Conservation (phyloP, 2,113 vertebrate genomes). For the Arothron firmamentum region DNA sequence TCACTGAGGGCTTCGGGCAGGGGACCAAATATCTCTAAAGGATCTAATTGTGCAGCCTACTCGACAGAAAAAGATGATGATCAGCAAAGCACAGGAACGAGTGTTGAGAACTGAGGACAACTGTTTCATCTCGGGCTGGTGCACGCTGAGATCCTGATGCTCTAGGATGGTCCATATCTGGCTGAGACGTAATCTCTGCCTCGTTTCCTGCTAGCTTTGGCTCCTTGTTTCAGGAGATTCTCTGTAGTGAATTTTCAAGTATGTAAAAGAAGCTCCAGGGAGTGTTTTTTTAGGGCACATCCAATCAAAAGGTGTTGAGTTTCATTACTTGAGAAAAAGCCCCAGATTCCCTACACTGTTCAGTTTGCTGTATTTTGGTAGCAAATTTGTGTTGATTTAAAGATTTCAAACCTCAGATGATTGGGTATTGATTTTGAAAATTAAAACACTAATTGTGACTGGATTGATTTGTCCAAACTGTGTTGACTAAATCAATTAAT, state of each 20-base stretch:
- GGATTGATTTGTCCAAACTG: constrained; percentile 48
- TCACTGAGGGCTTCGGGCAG: background rate
- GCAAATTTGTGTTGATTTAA: too few species aligned
- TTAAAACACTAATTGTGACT: constrained; percentile 44
- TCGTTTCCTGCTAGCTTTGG: too few species aligned
- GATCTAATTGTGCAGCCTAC: constrained; percentile 8
- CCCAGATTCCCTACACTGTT: too few species aligned
- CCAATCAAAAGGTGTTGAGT: constrained; percentile 7
- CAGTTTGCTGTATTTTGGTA: too few species aligned
- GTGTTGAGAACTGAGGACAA: background rate
- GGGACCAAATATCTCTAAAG: constrained; percentile 2
- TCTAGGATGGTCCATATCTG: too few species aligned
- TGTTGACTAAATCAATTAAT: constrained; percentile 70
- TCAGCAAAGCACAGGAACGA: background rate
- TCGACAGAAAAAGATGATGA: background rate
- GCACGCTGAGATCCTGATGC: too few species aligned
- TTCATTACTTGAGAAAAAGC: background rate
- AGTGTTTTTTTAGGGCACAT: too few species aligned
- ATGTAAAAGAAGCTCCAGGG: too few species aligned
- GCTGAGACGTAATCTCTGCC: too few species aligned
- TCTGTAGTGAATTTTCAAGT: too few species aligned
- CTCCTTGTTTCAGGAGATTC: too few species aligned
- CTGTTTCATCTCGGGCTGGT: too few species aligned
- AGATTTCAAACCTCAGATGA: background rate
- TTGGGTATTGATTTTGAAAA: background rate